Base-by-base conservation (phyloP, 2,888 invertebrate species). In the Podabrus alpinus region DNA sequence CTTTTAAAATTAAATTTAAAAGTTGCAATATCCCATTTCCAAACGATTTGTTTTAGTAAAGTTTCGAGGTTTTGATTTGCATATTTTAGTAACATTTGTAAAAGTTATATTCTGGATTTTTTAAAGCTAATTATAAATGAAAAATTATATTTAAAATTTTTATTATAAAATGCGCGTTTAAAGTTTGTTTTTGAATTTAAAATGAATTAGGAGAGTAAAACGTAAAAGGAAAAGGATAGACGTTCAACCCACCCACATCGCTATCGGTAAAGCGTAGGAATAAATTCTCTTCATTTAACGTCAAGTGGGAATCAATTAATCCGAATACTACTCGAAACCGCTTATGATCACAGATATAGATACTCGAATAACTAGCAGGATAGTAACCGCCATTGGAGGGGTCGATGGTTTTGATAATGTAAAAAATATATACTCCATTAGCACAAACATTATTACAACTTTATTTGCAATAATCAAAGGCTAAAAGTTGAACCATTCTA, bases 11-110 rank as follows among this genome's bases (percentile, higher is more conserved):
- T 64, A 19, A 64, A 64, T 64, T 64, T 64, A 64, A 64, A 64
- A 64, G 62, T 64, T 64, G 21, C 62, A 64, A 64, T 64, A 64
- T 64, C 62, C 21, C 62, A 64, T 64, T 64, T 64, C 62, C 17
- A 64, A 64, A 64, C 62, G 62, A 64, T 64, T 64, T 64, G 62
- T 64, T 64, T 64, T 64, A 64, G 62, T 64, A 21, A 64, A 64
- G 62, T 64, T 64, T 17, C 21, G 17, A 21, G 62, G 21, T 64
- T 64, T 64, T 19, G 62, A 64, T 64, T 64, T 64, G 19, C 62
- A 64, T 64, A 64, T 64, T 64, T 17, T 17, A 16, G 62, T 17
- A 64, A 64, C 16, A 64, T 64, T 64, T 64, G 62, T 64, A 64
- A 64, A 64, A 64, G 19, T 64, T 64, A 19, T 64, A 64, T 19